Percentiles rank a stretch among this genome's conserved stretches.
Evolutionary conservation across 1,140 invertebrate genomes (phyloP).

Genomic region (Notospermus geniculatus): DNA sequence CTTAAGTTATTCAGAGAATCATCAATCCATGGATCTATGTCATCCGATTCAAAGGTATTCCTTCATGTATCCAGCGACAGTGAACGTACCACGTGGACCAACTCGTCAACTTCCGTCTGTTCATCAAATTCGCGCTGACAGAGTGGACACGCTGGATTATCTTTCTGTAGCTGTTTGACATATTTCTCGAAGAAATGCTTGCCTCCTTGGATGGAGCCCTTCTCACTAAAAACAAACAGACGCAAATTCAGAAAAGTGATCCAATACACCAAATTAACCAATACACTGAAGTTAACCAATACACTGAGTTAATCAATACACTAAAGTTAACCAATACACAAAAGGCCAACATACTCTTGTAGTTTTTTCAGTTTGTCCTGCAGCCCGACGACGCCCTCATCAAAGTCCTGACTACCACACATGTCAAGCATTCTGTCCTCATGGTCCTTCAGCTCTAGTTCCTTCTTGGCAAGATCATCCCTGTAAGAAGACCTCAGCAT

Average conservation of each 20-base stretch:
- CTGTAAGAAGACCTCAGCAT: constrained; percentile 49
- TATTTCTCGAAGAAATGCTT: constrained; percentile 53
- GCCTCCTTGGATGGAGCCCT: constrained; percentile 57
- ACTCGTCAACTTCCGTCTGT: constrained; percentile 64
- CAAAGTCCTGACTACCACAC: constrained; percentile 60
- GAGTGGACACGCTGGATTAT: constrained; percentile 71
- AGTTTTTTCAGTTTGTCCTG: constrained; percentile 42
- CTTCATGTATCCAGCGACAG: no score
- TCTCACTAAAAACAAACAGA: constrained; percentile 55
- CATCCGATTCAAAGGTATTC: no score
- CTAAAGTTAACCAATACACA: no score
- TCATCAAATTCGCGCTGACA: constrained; percentile 74
- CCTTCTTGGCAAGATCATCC: constrained; percentile 60
- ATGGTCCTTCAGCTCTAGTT: constrained; percentile 54
- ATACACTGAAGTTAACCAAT: no score
- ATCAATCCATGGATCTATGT: no score
- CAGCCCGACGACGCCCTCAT: constrained; percentile 37
- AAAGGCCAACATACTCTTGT: constrained; percentile 52
- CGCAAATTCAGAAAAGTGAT: background rate
- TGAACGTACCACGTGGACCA: constrained; percentile 59
- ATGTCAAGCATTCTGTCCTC: constrained; percentile 55
- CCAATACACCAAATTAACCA: no score
- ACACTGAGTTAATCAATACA: no score
- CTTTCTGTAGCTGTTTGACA: constrained; percentile 38
- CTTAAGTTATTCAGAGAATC: no score